Conservation (phyloP, 2,797 vertebrate species). For the Threskiornis aethiopicus region DNA sequence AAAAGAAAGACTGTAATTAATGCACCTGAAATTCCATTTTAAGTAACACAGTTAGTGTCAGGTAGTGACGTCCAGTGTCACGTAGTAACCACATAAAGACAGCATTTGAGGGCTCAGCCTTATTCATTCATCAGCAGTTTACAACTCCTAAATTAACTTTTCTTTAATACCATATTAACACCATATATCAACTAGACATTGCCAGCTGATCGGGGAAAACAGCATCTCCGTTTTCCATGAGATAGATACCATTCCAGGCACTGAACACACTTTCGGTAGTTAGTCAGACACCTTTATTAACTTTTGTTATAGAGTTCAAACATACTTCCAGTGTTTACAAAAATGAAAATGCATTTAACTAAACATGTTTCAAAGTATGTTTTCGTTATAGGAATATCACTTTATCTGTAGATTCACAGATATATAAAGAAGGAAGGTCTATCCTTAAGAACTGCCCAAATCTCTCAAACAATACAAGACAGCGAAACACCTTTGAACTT, state of each 20-base stretch:
- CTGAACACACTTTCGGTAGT: background rate
- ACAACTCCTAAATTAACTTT: background rate
- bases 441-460: background rate
- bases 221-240: background rate
- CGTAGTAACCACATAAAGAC: background rate
- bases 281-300: background rate
- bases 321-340: background rate
- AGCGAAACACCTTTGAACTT: background rate
- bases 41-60: background rate
- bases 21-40: background rate
- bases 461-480: background rate
- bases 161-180: background rate
- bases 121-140: background rate
- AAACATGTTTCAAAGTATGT: background rate
- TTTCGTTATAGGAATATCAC: background rate
- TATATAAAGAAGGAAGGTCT: background rate
- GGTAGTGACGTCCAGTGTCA: background rate
- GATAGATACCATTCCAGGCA: background rate
- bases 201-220: background rate
- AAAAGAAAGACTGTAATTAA: slow-evolving; percentile 26
- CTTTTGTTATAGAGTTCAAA: background rate
- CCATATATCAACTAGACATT: background rate
- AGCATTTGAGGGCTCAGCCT: background rate
- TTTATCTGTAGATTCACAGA: background rate
- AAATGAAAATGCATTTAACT: background rate